Percentiles rank a stretch among this genome's conserved stretches.
These are phyloP conservation scores for Aquatica leii DNA, from an alignment of 2,888 invertebrate genomes.

Conservation along the genomic window DNA sequence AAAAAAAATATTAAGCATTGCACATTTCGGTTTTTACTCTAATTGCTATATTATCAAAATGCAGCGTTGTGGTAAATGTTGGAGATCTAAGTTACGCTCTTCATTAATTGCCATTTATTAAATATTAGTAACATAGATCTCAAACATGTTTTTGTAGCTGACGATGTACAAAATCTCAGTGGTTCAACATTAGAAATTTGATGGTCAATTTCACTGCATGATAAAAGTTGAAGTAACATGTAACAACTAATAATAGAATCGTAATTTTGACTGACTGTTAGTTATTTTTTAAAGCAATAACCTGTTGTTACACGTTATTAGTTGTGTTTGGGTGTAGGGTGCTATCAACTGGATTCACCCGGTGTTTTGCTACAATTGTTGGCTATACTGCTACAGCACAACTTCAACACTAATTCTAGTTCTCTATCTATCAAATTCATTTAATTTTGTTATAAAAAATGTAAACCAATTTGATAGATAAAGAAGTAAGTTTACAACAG, in stretches of 20 bases:
- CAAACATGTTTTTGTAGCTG: slow-evolving; percentile 33
- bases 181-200: slow-evolving; percentile 60
- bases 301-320: slow-evolving; percentile 57
- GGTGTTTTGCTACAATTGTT: slow-evolving; percentile 61
- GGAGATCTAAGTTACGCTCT: slow-evolving; percentile 31
- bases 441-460: not conserved
- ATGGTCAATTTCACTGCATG: slow-evolving; percentile 60
- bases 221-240: slow-evolving; percentile 54
- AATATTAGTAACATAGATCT: slow-evolving; percentile 26
- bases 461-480: slow-evolving; percentile 50
- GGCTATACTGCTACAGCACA: slow-evolving; percentile 61
- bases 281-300: slow-evolving; percentile 20
- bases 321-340: slow-evolving; percentile 61
- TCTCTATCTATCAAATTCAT: slow-evolving; percentile 49
- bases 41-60: slow-evolving; percentile 36
- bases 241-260: slow-evolving; percentile 42
- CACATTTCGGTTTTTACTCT: too few relatives aligned
- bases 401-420: slow-evolving; percentile 57
- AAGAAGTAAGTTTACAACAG: slow-evolving; percentile 50
- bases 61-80: slow-evolving; percentile 53
- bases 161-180: slow-evolving; percentile 59
- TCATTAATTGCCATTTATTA: too few relatives aligned
- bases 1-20: too few relatives aligned
- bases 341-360: slow-evolving; percentile 60
- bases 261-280: not conserved